A percentile compares a stretch with the other conserved stretches of the same genome.
phyloP scores from a whole-genome alignment of 2,888 invertebrate genomes.

The Syrphus vitripennis region DNA sequence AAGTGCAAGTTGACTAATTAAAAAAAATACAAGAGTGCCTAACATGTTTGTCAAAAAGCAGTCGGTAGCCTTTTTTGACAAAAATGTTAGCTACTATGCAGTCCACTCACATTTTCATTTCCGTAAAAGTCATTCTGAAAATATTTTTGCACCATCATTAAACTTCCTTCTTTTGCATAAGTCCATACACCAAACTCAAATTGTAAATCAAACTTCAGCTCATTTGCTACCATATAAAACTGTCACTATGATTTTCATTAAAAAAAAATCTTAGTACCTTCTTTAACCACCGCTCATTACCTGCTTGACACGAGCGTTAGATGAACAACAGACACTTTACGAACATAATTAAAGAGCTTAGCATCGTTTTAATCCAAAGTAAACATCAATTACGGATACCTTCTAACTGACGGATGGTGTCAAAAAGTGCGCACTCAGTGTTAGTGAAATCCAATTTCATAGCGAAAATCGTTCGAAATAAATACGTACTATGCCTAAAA shows the following conservation, averaged over 20 bases:
- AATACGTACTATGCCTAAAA: constrained; percentile 20
- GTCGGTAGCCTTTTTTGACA: too few species aligned
- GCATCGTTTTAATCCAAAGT: constrained; percentile 57
- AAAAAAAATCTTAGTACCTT: neutral
- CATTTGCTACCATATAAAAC: neutral
- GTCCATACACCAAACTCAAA: neutral
- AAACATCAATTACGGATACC: constrained; percentile 55
- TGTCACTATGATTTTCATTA: neutral
- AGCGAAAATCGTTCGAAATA: constrained; percentile 30
- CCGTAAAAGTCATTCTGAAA: too few species aligned
- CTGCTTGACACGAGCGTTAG: neutral
- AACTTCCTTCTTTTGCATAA: too few species aligned
- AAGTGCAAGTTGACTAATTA: too few species aligned
- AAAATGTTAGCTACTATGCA: too few species aligned
- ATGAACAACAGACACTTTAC: neutral
- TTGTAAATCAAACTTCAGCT: neutral
- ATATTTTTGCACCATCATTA: too few species aligned
- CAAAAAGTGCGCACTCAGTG: constrained; percentile 53
- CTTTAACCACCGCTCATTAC: neutral
- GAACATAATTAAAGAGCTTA: constrained; percentile 54
- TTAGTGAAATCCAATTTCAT: constrained; percentile 7
- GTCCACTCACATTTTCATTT: too few species aligned
- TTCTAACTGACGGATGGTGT: constrained; percentile 43
- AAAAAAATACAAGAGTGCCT: too few species aligned
- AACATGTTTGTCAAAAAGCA: too few species aligned